Evolutionary conservation across 1,140 invertebrate genomes (phyloP).

Genomic region (Dufourea novaeangliae): DNA sequence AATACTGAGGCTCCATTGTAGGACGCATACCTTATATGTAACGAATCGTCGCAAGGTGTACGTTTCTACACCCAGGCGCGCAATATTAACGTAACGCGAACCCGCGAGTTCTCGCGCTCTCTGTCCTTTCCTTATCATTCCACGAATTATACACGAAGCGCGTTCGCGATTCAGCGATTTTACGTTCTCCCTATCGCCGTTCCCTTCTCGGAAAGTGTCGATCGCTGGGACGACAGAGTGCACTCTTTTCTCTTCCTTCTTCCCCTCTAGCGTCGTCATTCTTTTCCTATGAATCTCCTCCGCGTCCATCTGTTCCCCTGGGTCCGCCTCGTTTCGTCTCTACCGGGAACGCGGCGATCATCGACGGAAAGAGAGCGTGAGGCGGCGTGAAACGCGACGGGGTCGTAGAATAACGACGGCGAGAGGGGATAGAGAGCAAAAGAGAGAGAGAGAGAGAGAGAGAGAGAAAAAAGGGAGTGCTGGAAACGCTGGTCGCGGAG

Average conservation of each 20-base stretch:
- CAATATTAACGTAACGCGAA: too few relatives aligned
- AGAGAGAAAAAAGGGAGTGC: conserved; percentile 1
- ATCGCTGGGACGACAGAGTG: too few relatives aligned
- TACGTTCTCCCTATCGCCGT: background rate
- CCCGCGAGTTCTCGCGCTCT: too few relatives aligned
- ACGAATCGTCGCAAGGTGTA: too few relatives aligned
- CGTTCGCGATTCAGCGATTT: conserved; percentile 14
- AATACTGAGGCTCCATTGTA: too few relatives aligned
- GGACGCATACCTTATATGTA: too few relatives aligned
- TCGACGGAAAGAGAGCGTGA: background rate
- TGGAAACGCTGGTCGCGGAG: background rate
- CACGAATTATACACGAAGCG: conserved; percentile 15
- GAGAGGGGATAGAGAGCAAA: background rate
- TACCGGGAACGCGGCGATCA: background rate
- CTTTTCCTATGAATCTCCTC: conserved; percentile 14
- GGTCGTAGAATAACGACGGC: conserved; percentile 19
- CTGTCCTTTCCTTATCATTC: conserved; percentile 34
- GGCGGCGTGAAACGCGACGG: conserved; percentile 9
- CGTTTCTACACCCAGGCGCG: too few relatives aligned
- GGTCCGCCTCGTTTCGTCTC: background rate
- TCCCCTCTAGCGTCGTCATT: background rate
- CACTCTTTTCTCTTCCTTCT: background rate
- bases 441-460: background rate
- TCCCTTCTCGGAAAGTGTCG: conserved; percentile 25
- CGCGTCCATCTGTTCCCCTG: background rate